These are phyloP conservation scores for Tenthredo distinguenda DNA, from an alignment of 2,888 invertebrate species.

Conservation along the genomic window DNA sequence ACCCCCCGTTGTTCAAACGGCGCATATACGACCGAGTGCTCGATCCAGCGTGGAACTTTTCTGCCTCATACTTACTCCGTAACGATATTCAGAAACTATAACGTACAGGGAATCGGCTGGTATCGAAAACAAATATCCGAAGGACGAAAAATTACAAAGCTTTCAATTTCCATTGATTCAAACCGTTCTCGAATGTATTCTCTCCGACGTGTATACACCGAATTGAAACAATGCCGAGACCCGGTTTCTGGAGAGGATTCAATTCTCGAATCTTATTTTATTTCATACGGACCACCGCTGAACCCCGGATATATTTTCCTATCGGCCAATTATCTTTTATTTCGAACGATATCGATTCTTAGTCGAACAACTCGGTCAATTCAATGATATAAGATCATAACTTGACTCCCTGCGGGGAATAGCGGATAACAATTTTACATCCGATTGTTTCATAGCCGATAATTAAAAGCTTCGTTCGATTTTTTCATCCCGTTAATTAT, in stretches of 20 bases:
- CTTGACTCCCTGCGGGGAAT: background rate
- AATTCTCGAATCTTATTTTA: conserved; percentile 12
- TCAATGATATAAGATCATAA: background rate
- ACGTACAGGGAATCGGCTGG: background rate
- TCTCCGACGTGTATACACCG: background rate
- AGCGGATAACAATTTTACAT: background rate
- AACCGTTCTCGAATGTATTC: conserved; percentile 5
- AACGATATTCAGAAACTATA: conserved; percentile 27
- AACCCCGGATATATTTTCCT: background rate
- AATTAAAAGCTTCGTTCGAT: background rate
- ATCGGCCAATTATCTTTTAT: background rate
- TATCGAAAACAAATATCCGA: conserved; percentile 23
- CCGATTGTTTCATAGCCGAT: background rate
- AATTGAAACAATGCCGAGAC: background rate
- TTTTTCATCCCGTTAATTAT: too few relatives aligned
- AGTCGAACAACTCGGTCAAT: background rate
- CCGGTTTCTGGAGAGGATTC: conserved; percentile 28
- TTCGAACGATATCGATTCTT: background rate
- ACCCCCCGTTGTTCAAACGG: conserved; percentile 39
- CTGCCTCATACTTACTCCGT: background rate
- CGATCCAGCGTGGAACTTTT: background rate
- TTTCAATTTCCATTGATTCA: conserved; percentile 23
- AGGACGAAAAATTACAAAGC: background rate
- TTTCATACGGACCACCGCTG: background rate
- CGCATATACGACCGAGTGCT: background rate